Evolutionary conservation across 1,140 invertebrate genomes (phyloP).

Genomic region (Bactericera cockerelli): DNA sequence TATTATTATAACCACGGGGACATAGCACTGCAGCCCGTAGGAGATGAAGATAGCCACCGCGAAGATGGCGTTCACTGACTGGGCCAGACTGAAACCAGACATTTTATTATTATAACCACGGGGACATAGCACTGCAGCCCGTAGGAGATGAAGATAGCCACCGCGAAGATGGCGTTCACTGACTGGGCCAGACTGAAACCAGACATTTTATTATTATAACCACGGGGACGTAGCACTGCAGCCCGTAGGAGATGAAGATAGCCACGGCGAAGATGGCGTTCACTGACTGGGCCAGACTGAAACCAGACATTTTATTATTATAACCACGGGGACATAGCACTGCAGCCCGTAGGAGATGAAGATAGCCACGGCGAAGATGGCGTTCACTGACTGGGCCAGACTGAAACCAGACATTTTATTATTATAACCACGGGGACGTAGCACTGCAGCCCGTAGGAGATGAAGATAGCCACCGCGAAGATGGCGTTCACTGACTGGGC

Average conservation of each 20-base stretch:
- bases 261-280: slow-evolving; percentile 70
- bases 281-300: slow-evolving; percentile 60
- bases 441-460: slow-evolving; percentile 82
- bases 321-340: slow-evolving; percentile 82
- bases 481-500: slow-evolving; percentile 66
- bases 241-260: slow-evolving; percentile 76
- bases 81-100: slow-evolving; percentile 47
- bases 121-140: slow-evolving; percentile 90
- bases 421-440: slow-evolving; percentile 86
- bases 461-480: slow-evolving; percentile 75
- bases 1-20: too few relatives aligned
- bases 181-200: slow-evolving; percentile 53
- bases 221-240: slow-evolving; percentile 90
- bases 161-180: slow-evolving; percentile 67
- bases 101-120: too few relatives aligned
- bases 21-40: slow-evolving; percentile 86
- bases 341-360: slow-evolving; percentile 86
- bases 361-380: slow-evolving; percentile 73
- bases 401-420: slow-evolving; percentile 44
- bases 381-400: slow-evolving; percentile 59
- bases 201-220: too few relatives aligned
- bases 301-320: too few relatives aligned
- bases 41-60: slow-evolving; percentile 77
- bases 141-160: slow-evolving; percentile 81
- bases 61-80: slow-evolving; percentile 67